These are phyloP conservation scores for Acyrthosiphon pisum DNA, from an alignment of 1,140 invertebrate genomes.

Conservation along the genomic window DNA sequence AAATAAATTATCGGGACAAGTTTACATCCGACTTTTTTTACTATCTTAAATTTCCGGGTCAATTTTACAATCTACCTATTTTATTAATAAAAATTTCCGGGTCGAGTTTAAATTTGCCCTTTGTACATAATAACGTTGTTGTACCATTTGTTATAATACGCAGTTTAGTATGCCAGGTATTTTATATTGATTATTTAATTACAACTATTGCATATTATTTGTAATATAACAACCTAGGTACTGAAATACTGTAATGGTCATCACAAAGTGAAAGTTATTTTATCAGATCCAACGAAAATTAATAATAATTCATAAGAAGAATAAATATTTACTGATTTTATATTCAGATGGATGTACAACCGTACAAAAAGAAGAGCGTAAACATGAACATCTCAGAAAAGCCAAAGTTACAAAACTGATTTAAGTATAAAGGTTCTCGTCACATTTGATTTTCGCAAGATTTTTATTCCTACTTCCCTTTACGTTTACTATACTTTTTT, in stretches of 20 bases:
- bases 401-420: background rate
- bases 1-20: too few relatives aligned
- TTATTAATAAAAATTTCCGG: too few relatives aligned
- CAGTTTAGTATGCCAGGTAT: background rate
- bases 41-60: too few relatives aligned
- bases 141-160: background rate
- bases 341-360: conserved; percentile 43
- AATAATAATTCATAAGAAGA: background rate
- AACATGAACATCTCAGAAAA: background rate
- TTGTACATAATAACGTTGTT: too few relatives aligned
- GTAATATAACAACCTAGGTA: background rate
- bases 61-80: too few relatives aligned
- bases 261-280: background rate
- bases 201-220: background rate
- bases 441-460: background rate
- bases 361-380: background rate
- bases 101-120: too few relatives aligned
- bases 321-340: conserved; percentile 20
- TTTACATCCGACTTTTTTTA: too few relatives aligned
- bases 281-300: background rate
- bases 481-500: background rate
- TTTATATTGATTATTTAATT: background rate
- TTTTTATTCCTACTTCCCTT: background rate
- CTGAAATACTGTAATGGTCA: background rate
- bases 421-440: background rate